A percentile compares a stretch with the other conserved stretches of the same genome.
Evolutionary conservation across 2,113 vertebrate genomes (phyloP).

Genomic region (Urocolius indicus): DNA sequence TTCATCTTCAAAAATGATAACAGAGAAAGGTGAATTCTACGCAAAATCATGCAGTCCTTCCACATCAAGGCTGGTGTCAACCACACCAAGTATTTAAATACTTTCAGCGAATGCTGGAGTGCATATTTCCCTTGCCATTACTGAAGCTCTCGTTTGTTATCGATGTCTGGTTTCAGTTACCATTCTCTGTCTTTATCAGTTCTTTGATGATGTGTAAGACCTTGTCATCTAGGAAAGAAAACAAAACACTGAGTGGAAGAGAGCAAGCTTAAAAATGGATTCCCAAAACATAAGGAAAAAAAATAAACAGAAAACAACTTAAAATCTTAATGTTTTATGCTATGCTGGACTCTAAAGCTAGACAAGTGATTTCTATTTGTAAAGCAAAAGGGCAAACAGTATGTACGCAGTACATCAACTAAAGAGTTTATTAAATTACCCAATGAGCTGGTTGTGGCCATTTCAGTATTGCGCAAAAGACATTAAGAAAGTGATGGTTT

Average conservation of each 20-base stretch:
- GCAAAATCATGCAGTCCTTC: conserved; percentile 57
- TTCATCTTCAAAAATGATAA: conserved; percentile 29
- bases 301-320: not conserved
- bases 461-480: not conserved
- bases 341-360: not conserved
- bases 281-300: not conserved
- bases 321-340: not conserved
- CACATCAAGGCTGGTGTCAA: conserved; percentile 1
- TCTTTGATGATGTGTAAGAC: conserved; percentile 92
- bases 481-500: not conserved
- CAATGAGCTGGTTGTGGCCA: not conserved
- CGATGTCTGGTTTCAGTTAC: conserved; percentile 37
- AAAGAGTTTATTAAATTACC: not conserved
- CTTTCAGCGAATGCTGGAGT: conserved; percentile 1
- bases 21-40: conserved; percentile 49
- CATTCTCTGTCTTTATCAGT: conserved; percentile 88
- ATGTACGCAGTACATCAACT: not conserved
- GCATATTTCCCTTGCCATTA: not conserved
- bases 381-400: not conserved
- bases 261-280: not conserved
- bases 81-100: not conserved
- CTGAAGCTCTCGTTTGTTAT: not conserved
- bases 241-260: not conserved
- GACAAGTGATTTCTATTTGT: not conserved
- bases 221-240: conserved; percentile 83